Evolutionary conservation across 2,797 vertebrate species (phyloP).

Genomic region (Sebastes nivosus): DNA sequence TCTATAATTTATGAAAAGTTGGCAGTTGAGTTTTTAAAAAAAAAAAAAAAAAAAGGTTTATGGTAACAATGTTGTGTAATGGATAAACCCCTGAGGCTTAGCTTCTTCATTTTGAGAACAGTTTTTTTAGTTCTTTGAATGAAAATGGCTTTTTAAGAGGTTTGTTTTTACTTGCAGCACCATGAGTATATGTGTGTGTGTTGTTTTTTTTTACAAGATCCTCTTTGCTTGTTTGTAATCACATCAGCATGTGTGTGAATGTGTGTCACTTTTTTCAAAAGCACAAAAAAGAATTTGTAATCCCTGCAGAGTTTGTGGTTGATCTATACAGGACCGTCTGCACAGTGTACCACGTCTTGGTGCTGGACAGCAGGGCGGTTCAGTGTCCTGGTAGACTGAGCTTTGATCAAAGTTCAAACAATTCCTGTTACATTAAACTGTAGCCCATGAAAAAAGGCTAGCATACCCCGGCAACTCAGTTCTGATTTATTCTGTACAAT

Average conservation of each 20-base stretch:
- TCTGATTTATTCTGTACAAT: neutral
- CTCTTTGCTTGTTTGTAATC: neutral
- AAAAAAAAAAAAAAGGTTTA: conserved; percentile 1
- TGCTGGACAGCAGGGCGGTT: neutral
- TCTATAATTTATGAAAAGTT: conserved; percentile 24
- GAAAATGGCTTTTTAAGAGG: conserved; percentile 16
- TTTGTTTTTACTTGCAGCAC: neutral
- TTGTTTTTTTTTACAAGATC: neutral
- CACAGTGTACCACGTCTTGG: neutral
- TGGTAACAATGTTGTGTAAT: conserved; percentile 12
- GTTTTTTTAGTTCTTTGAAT: conserved; percentile 28
- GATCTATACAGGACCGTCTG: neutral
- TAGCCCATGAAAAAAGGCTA: neutral
- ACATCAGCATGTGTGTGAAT: neutral
- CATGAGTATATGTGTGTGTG: neutral
- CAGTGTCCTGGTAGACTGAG: neutral
- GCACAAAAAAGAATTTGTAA: neutral
- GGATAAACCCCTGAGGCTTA: conserved; percentile 32
- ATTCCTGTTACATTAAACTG: conserved; percentile 3
- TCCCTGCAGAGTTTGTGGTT: conserved; percentile 1
- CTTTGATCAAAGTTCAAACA: conserved; percentile 19
- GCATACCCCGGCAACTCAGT: neutral
- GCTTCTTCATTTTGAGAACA: conserved; percentile 15
- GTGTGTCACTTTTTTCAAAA: neutral
- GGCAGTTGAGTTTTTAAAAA: neutral